phyloP scores from a whole-genome alignment of 23 tunicate genomes.

The Clavelina lepadiformis region DNA sequence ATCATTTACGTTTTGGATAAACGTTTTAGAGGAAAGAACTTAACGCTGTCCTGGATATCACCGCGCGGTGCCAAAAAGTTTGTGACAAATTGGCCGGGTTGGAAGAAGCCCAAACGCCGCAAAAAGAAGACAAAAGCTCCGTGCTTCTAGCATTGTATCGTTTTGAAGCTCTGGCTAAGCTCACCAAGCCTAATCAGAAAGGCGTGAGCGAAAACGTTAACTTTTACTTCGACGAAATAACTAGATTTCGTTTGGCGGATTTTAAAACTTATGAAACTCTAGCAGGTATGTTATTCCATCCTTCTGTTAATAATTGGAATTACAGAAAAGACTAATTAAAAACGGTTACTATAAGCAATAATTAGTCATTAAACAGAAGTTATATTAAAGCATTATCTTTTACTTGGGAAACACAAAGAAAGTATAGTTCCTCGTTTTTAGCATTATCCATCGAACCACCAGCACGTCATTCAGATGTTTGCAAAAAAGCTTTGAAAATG shows the following conservation, averaged over 20 bases:
- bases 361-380: too few species aligned
- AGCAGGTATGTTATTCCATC: slow-evolving; percentile 73
- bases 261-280: slow-evolving; percentile 76
- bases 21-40: slow-evolving; percentile 32
- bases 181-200: slow-evolving; percentile 7
- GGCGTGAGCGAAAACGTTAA: slow-evolving; percentile 14
- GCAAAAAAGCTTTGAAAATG: slow-evolving; percentile 41
- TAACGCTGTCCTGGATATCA: slow-evolving; percentile 23
- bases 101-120: not conserved
- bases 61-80: slow-evolving; percentile 31
- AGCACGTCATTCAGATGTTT: slow-evolving; percentile 39
- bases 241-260: slow-evolving; percentile 26
- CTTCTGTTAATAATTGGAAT: too few species aligned
- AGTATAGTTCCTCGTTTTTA: slow-evolving; percentile 1
- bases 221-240: slow-evolving; percentile 26
- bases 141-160: slow-evolving; percentile 44
- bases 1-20: too few species aligned
- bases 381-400: too few species aligned
- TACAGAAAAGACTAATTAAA: too few species aligned
- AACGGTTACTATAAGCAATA: too few species aligned
- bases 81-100: slow-evolving; percentile 15
- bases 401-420: too few species aligned
- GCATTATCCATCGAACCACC: slow-evolving; percentile 70
- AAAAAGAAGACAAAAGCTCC: slow-evolving; percentile 28
- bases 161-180: slow-evolving; percentile 61